Base-by-base conservation (phyloP, 2,888 invertebrate genomes). In the Ypsolopha sequella region DNA sequence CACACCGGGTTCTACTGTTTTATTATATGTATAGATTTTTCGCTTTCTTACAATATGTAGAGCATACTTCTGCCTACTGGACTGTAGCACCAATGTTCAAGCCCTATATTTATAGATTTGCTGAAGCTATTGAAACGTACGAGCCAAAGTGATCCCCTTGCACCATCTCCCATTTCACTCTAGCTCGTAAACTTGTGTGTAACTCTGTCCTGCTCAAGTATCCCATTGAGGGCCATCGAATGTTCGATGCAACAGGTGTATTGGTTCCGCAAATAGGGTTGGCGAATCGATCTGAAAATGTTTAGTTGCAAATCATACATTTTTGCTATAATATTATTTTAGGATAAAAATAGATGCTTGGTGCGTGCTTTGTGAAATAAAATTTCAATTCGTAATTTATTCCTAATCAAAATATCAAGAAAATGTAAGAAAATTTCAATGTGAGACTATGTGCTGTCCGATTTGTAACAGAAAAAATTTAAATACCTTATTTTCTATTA, bases 151-250 rank as follows among this genome's bases (percentile, higher is more conserved):
- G 78, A 76, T 76, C 71, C 75, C 77, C 76, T 78, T 73, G 76
- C 74, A 71, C 73, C 64, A 59, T 52, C 66, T 54, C 57, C 51
- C 62, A n/a, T 53, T 35, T 76, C 78, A 55, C 64, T 51, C 51
- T 80, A 65, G 9, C 56, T 54, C 67, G 4, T 41, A 38, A 8
- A 24, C 39, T 24, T 39, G 11, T 10, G 41, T 41, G 63, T 71
- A 58, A 13, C 53, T 48, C 55, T 54, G 36, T 75, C 78, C 62
- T 62, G 53, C 41, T 79, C 66, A 54, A 52, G 54, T 70, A 66
- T 73, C 66, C 80, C 85, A 84, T 84, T 80, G 84, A 81, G 84
- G 78, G 80, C 76, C 80, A 86, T 86, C 86, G 85, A 86, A 84
- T 77, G 76, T 80, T 85, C 73, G 69, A 68, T 68, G 84, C 85